Evolutionary conservation across 1,140 invertebrate genomes (phyloP).

Genomic region (Drosophila watanabei): DNA sequence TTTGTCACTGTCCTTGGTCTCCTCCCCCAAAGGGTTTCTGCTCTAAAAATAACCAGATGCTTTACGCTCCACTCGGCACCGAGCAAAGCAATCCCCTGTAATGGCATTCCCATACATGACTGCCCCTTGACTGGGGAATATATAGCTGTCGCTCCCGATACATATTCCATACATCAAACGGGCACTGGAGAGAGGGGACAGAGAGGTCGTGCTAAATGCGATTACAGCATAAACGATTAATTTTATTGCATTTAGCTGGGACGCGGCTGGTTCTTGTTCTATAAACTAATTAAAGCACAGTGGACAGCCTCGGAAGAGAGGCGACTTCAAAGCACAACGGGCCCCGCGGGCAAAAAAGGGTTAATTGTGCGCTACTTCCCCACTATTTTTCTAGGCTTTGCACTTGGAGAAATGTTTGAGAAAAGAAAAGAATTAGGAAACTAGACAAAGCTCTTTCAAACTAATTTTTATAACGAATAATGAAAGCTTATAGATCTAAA

Average conservation of each 20-base stretch:
- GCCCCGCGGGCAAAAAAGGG: conserved; percentile 51
- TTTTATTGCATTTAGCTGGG: conserved; percentile 67
- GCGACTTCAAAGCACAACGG: conserved; percentile 37
- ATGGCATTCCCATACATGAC: conserved; percentile 76
- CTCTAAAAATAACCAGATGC: conserved; percentile 53
- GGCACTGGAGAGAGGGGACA: neutral
- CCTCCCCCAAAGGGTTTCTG: neutral
- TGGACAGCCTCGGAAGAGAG: conserved; percentile 41
- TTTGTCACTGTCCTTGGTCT: neutral
- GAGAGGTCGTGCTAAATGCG: conserved; percentile 57
- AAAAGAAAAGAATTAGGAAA: neutral
- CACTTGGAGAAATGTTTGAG: neutral
- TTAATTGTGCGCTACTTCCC: conserved; percentile 59
- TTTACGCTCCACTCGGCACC: conserved; percentile 64
- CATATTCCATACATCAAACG: conserved; percentile 35
- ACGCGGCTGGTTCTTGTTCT: conserved; percentile 35
- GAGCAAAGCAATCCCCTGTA: conserved; percentile 54
- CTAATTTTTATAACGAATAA: neutral
- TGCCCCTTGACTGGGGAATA: conserved; percentile 50
- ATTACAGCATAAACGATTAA: conserved; percentile 80
- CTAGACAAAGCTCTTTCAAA: too few species aligned
- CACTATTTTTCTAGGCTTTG: conserved; percentile 9
- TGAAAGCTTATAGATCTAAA: neutral
- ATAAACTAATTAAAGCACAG: conserved; percentile 76
- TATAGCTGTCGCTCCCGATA: conserved; percentile 27